These are phyloP conservation scores for Hylaeus volcanicus DNA, from an alignment of 1,140 invertebrate species.

Conservation along the genomic window DNA sequence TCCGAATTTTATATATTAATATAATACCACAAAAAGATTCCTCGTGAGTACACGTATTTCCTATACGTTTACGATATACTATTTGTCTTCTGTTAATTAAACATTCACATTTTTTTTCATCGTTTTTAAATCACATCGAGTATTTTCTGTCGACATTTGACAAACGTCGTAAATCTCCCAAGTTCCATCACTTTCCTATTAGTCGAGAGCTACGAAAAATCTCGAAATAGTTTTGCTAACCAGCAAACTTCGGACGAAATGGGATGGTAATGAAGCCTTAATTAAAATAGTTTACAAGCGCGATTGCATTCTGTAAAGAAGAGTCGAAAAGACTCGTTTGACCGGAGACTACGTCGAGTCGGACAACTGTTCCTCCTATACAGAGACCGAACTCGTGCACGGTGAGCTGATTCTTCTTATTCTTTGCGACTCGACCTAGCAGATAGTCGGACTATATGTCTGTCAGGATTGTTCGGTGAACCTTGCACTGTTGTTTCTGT, in stretches of 20 bases:
- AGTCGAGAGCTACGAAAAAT: slow-evolving; percentile 15
- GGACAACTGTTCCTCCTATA: slow-evolving; percentile 49
- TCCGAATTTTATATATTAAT: no score
- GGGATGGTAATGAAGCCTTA: slow-evolving; percentile 58
- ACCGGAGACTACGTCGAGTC: slow-evolving; percentile 37
- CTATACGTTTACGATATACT: no score
- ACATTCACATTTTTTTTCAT: no score
- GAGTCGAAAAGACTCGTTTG: slow-evolving; percentile 42
- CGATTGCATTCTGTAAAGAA: slow-evolving; percentile 4
- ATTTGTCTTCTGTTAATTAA: no score
- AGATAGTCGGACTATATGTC: slow-evolving; percentile 7
- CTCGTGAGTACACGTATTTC: no score
- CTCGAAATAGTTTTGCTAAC: slow-evolving; percentile 11
- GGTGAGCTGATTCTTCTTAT: neutral
- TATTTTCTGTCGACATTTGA: neutral
- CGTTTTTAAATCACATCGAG: no score
- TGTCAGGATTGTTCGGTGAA: neutral
- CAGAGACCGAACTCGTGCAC: slow-evolving; percentile 1
- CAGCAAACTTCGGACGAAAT: slow-evolving; percentile 6
- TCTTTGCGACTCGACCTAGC: neutral
- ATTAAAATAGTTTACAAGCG: slow-evolving; percentile 76
- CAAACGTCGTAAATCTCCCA: neutral
- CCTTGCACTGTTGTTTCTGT: neutral
- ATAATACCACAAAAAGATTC: no score
- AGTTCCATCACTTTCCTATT: slow-evolving; percentile 8